Percentiles rank a stretch among this genome's conserved stretches.
Conservation (phyloP, 2,113 vertebrate genomes). For the Mystacornis crossleyi region DNA sequence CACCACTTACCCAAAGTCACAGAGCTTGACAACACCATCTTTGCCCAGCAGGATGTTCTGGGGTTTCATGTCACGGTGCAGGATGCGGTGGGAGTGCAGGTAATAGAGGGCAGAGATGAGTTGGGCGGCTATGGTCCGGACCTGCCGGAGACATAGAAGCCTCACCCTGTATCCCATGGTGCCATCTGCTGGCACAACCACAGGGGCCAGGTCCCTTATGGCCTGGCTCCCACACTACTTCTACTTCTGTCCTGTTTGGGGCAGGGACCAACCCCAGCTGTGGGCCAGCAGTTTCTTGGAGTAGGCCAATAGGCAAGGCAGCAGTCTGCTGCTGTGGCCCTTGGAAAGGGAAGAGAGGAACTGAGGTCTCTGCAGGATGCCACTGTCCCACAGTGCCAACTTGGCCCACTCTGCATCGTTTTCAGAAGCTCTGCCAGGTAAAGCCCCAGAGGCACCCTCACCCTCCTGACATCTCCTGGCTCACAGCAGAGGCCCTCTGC, state of each 20-base stretch:
- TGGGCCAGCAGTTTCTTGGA: neutral
- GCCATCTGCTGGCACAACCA: neutral
- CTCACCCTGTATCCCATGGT: neutral
- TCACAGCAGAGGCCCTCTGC: neutral
- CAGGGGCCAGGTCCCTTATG: accelerated
- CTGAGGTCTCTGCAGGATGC: neutral
- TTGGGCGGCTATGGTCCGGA: slow-evolving; percentile 89
- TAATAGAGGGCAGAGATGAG: slow-evolving; percentile 96
- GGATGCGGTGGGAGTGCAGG: slow-evolving; percentile 94
- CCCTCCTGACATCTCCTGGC: neutral
- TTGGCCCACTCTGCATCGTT: neutral
- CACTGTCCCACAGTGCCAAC: neutral
- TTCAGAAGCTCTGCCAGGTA: neutral
- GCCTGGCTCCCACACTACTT: neutral
- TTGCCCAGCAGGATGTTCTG: slow-evolving; percentile 96
- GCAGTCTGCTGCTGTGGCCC: neutral
- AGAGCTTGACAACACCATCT: slow-evolving; percentile 90
- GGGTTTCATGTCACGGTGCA: slow-evolving; percentile 97
- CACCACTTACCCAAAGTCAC: slow-evolving; percentile 91
- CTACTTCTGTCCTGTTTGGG: neutral
- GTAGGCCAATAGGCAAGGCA: neutral
- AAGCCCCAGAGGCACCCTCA: neutral
- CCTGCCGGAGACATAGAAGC: slow-evolving; percentile 64
- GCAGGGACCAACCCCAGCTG: neutral
- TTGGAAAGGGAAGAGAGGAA: neutral